Evolutionary conservation across 2,797 vertebrate species (phyloP).

Genomic region (Siniperca obscura): DNA sequence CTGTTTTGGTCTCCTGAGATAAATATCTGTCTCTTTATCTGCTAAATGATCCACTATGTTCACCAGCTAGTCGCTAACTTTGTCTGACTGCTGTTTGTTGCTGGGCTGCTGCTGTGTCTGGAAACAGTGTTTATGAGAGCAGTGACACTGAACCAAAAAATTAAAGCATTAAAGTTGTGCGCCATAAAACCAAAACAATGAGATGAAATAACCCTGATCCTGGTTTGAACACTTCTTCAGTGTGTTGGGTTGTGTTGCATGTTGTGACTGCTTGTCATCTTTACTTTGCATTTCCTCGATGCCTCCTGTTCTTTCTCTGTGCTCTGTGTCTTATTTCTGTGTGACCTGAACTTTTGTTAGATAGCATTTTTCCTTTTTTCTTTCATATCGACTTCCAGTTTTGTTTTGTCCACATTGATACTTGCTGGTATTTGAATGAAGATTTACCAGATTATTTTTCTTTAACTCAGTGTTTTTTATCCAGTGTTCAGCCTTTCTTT

Average conservation of each 20-base stretch:
- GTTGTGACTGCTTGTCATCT: not conserved
- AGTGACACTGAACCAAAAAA: no score
- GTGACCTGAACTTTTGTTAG: not conserved
- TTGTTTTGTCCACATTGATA: not conserved
- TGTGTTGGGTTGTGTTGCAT: not conserved
- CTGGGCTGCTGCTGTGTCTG: no score
- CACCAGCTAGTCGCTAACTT: no score
- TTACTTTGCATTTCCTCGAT: not conserved
- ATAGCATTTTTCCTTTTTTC: not conserved
- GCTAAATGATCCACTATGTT: no score
- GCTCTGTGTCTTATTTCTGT: not conserved
- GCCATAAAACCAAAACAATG: no score
- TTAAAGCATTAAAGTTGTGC: no score
- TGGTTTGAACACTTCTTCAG: not conserved
- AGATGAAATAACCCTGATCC: not conserved
- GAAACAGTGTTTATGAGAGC: no score
- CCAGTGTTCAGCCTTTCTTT: not conserved
- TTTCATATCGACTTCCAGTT: not conserved
- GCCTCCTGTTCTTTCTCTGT: not conserved
- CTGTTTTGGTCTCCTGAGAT: no score
- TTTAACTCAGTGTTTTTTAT: no score
- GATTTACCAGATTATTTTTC: not conserved
- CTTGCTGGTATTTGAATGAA: not conserved
- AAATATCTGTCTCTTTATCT: no score
- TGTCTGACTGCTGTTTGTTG: no score